Evolutionary conservation across 2,797 vertebrate species (phyloP), one percentile per base, ranked within the genome.

Genomic region (Pseudopleuronectes americanus): DNA sequence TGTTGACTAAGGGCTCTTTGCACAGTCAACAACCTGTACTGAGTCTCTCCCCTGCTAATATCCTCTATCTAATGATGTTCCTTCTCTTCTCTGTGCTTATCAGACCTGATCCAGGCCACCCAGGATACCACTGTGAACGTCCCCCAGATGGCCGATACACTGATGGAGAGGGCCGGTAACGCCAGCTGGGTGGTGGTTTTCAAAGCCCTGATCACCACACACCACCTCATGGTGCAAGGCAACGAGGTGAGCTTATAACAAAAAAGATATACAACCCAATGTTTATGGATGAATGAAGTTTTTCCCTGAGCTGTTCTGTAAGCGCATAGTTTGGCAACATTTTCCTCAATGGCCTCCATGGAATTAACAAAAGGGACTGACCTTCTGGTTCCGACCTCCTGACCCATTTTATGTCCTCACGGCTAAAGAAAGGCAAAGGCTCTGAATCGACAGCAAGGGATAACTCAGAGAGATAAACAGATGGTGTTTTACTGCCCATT

Each of bases 141-240:
- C 83, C 97, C 98, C 69, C 96, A 97, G 93, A 97, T 99, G 97
- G 97, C 97, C 0, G 98, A 99, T 89, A 99, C 96, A 0, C 94
- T 99, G 86, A 96, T 99, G 89, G 98, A 99, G 90, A 92, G 98
- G 89, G 97, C 95, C 5, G 97, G 96, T 1, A 99, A 99, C 14
- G 98, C 97, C 90, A 99, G 97, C 96, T 99, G 98, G 98, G 95
- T 99, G 87, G 98, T 99, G 23, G 98, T 99, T 61, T 99, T 97
- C 93, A 99, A 99, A 93, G 97, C 98, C 63, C 95, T 99, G 94
- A 95, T 98, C 90, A 95, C 97, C 71, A 99, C 97, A 54, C 97
- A 99, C 87, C 96, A 99, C 89, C 94, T 99, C 83, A 99, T 99
- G 97, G 97, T 98, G 87, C 95, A 97, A 22, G 97, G 97, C 63